Evolutionary conservation across 1,140 invertebrate species (phyloP).

Genomic region (Cepaea nemoralis): DNA sequence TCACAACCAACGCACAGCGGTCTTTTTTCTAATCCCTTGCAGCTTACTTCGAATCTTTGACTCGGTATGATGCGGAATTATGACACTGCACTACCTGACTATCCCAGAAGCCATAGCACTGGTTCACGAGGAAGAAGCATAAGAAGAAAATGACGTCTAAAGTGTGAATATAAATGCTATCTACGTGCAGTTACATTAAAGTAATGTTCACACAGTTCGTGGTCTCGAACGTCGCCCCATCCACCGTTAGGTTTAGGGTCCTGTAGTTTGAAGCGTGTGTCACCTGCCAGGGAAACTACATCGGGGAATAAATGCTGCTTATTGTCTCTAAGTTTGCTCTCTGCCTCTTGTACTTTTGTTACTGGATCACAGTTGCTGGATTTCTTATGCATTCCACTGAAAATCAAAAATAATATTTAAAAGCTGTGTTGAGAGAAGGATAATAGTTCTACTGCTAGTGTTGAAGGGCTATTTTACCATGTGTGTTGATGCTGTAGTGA

Average conservation of each 20-base stretch:
- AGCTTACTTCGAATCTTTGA: no score
- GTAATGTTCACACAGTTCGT: conserved; percentile 75
- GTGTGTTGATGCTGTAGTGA: no score
- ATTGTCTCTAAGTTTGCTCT: conserved; percentile 78
- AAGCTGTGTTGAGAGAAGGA: no score
- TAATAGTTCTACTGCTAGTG: no score
- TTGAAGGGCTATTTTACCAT: no score
- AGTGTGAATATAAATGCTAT: conserved; percentile 21
- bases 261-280: conserved; percentile 76
- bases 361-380: conserved; percentile 90
- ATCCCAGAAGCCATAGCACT: no score
- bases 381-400: conserved; percentile 95
- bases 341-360: conserved; percentile 82
- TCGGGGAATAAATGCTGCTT: conserved; percentile 83
- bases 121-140: no score
- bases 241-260: conserved; percentile 93
- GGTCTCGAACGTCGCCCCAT: conserved; percentile 90
- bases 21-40: no score
- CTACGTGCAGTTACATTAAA: conserved; percentile 46
- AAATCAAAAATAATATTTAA: conserved; percentile 53
- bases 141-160: no score
- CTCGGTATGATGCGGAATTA: no score
- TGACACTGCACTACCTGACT: no score
- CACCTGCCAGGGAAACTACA: conserved; percentile 78
- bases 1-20: no score